Evolutionary conservation across 2,888 invertebrate species (phyloP), one percentile per base, ranked within the genome.

Genomic region (Acronicta aceris): DNA sequence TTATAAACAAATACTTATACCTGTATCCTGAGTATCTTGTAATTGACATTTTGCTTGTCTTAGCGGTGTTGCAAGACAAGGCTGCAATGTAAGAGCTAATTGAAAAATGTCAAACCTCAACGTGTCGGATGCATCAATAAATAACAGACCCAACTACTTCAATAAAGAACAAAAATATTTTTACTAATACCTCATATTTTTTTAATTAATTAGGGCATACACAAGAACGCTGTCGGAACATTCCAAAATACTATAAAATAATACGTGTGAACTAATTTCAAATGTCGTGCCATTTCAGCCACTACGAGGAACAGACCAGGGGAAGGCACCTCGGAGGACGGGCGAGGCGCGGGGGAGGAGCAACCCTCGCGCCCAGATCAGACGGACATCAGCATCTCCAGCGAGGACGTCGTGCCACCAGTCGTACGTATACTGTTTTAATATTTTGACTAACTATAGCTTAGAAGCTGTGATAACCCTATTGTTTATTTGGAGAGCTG

Each of bases 381-480:
- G 76, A 86, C 89, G 4, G 92, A 93, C 79, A 92, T 94, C 82
- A 90, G 89, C 83, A 88, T 94, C 85, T 89, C 92, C 16, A 90
- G 90, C 25, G 93, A 93, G 65, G 94, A 94, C 47, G 64, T 80
- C 46, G 88, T 82, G 65, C 84, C 88, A 40, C 78, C 88, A 52
- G 83, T 89, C 70, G 93, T 94, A 73, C 89, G 92, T 89, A 74
- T 65, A 42, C 36, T 9, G 10, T 56, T 49, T 52, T 38, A 47
- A 51, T 43, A 3, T 43, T n/a, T 45, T 45, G 13, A 27, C 13
- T 21, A 9, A 21, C 10, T 10, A 33, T 33, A 33, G 33, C 12
- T 10, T 30, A 21, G 21, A 21, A 3, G 21, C 21, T 21, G 21
- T 4, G 21, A 4, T 4, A 21, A 21, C 2, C 21, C 21, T 21